Evolutionary conservation across 53 echinoderm and acorn worm genomes (phyloP), one percentile per base, ranked within the genome.

Genomic region (Stichopus horrens): DNA sequence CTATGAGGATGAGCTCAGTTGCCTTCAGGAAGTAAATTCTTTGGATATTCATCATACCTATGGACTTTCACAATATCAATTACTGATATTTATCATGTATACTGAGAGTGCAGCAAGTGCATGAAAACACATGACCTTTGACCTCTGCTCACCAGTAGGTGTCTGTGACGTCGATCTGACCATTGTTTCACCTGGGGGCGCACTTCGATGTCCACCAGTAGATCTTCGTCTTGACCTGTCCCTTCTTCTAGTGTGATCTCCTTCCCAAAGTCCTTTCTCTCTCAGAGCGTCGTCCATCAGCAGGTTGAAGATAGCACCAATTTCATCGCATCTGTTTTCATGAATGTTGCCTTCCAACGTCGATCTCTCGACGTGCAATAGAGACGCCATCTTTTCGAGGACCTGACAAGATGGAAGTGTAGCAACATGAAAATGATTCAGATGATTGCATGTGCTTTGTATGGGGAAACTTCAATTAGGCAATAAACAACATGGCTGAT

Each of bases 221-320:
- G 79, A 56, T 7, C 77, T 55, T 2, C 80, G 80, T 65, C 21
- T 89, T 16, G 83, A 23, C 57, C 60, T 58, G 74, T 91, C 89
- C 74, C 83, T 93, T 57, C 79, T 93, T 58, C 88, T 86, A n/a
- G 97, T 96, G 37, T 96, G 97, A 74, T 95, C 95, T 37, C 52
- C 88, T 18, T 88, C 90, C 93, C 89, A 94, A 77, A 93, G 77
- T 4, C 94, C 93, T 79, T 83, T 92, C 74, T 90, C 63, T 57
- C 82, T 76, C 87, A 93, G 80, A 16, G 88, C 53, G 59, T 95
- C 93, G 52, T 97, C 93, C 79, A 95, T 19, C 74, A 95, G 76
- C 14, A 95, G 87, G 86, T 97, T 97, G 57, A 90, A 95, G 53
- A 95, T 93, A 19, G 98, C 98, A 58, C 95, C 95, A 75, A 89